Evolutionary conservation across 1,140 invertebrate species (phyloP).

Genomic region (Geopemphigus sp.): DNA sequence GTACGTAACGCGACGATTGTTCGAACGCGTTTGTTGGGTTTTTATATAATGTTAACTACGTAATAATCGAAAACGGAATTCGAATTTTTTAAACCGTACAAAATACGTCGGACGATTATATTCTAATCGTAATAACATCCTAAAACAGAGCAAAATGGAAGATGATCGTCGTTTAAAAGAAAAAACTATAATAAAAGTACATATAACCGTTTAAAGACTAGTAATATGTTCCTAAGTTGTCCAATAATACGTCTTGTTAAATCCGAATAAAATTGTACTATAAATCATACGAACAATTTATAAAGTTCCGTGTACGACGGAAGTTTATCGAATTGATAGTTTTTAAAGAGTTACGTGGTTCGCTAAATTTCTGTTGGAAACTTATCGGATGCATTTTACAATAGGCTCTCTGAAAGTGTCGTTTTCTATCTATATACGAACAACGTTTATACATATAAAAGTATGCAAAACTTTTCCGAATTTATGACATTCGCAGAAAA

Average conservation of each 20-base stretch:
- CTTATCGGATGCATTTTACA: not conserved
- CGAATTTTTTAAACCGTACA: no score
- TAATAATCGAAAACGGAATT: no score
- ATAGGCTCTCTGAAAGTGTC: not conserved
- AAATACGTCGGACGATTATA: no score
- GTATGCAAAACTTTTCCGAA: not conserved
- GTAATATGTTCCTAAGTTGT: no score
- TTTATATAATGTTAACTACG: no score
- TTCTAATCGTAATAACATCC: no score
- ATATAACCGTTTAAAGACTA: no score
- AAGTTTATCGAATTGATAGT: not conserved
- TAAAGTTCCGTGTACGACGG: not conserved
- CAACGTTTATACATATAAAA: not conserved
- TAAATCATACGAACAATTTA: not conserved
- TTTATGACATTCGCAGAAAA: not conserved
- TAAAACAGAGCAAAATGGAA: no score
- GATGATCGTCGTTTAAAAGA: no score
- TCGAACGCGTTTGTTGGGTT: no score
- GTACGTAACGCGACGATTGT: no score
- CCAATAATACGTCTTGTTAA: not conserved
- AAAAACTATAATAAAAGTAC: no score
- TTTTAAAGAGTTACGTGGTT: not conserved
- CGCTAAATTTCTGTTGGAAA: not conserved
- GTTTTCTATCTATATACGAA: not conserved
- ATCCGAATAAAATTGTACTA: not conserved